Evolutionary conservation across 2,797 vertebrate species (phyloP), one percentile per base, ranked within the genome.

Genomic region (Coluber constrictor): DNA sequence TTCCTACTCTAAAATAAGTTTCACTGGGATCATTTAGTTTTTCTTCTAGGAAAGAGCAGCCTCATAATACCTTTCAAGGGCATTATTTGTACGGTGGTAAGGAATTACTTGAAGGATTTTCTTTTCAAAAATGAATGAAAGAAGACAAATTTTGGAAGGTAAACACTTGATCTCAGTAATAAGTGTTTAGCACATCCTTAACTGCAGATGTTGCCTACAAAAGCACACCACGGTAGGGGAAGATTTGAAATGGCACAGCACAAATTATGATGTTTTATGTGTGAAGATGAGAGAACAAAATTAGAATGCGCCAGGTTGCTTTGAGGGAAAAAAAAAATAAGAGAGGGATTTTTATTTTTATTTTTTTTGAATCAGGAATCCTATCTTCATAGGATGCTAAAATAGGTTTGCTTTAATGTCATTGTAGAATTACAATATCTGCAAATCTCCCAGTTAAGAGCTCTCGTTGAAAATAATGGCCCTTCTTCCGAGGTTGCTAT

Each of bases 341-440:
- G 59, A 90, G 29, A 43, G 66, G 25, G 66, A 27, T 74, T 20
- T 10, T 37, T 37, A 37, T 37, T 37, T 37, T 37, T 61, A 55
- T 23, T 9, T 61, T 94, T 94, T 94, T 94, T 92, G 4, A 94
- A 51, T 91, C 20, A 92, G 93, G 92, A 95, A 51, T 90, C 91
- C 55, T 27, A 91, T 91, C 66, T 94, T 0, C 90, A 92, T 92
- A 94, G 27, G 29, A 86, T 29, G 54, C 27, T 43, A 92, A 93
- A 90, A 1, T 1, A 32, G 15, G 60, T 91, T 88, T 43, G 87
- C 94, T 94, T 63, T 93, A 87, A 90, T 90, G 5, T 56, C 23
- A 88, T 93, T 86, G 70, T 56, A 56, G 47, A 91, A 25, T 15
- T 88, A 9, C n/a, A 89, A 1, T 92, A 59, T 60, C 87, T 93